These are phyloP conservation scores for Cryptoprocta ferox DNA, from an alignment of 2,797 vertebrate species.

Conservation along the genomic window DNA sequence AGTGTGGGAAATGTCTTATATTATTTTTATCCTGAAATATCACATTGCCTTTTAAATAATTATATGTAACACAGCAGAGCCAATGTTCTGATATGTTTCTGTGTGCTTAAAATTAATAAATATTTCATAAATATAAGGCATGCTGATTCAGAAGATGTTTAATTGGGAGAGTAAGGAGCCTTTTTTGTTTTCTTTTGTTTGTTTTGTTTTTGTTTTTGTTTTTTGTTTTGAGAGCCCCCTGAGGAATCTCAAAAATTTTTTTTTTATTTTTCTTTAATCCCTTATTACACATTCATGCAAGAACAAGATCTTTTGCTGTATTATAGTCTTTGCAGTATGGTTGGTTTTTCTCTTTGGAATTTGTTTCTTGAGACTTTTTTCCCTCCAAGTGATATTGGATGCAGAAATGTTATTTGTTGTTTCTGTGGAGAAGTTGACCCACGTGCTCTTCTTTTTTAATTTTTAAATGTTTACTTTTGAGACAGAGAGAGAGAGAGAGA, in stretches of 20 bases:
- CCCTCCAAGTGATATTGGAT: neutral
- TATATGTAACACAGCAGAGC: neutral
- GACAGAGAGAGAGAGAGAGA: no score
- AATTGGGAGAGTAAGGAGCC: neutral
- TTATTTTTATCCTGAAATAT: neutral
- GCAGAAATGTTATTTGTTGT: neutral
- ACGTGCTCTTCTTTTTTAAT: no score
- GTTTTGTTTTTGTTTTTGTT: neutral
- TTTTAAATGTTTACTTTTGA: no score
- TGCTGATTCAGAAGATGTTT: neutral
- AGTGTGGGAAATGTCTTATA: neutral
- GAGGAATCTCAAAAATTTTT: neutral
- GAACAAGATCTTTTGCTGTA: neutral
- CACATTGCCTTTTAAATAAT: neutral
- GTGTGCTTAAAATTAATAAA: neutral
- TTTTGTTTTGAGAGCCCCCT: neutral
- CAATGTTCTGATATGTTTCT: neutral
- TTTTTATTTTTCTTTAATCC: neutral
- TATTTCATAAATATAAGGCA: neutral
- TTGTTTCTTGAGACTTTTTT: neutral
- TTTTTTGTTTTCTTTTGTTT: neutral
- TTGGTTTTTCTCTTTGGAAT: neutral
- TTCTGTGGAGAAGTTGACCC: neutral
- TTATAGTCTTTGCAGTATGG: neutral
- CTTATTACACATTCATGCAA: neutral